Conservation (phyloP, 2,113 vertebrate species). For the Scytalopus superciliaris region DNA sequence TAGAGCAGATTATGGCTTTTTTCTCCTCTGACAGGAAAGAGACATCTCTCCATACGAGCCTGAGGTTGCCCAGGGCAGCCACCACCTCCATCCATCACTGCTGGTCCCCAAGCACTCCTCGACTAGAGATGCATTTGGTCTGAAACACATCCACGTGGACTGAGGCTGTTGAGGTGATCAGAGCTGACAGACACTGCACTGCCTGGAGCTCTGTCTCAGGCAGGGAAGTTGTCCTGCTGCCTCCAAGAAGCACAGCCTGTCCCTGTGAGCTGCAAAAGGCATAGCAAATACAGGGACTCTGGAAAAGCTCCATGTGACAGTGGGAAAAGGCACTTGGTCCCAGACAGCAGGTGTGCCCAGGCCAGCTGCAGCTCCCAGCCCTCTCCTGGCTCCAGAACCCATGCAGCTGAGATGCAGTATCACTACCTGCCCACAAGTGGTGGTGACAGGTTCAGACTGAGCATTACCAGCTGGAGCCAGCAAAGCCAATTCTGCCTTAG, state of each 20-base stretch:
- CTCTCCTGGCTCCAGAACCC: not conserved
- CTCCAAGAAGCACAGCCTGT: not conserved
- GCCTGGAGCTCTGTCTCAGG: not conserved
- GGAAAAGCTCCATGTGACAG: not conserved
- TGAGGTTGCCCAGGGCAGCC: not conserved
- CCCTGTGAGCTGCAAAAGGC: not conserved
- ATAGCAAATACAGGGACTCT: not conserved
- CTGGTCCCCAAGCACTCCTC: not conserved
- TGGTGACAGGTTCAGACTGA: fast-evolving
- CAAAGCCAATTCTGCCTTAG: not conserved
- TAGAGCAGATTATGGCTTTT: not conserved
- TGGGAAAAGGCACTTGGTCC: not conserved
- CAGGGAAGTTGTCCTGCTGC: not conserved
- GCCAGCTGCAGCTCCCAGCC: fast-evolving
- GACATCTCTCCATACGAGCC: not conserved
- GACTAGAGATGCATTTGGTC: not conserved
- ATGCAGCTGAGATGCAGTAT: fast-evolving
- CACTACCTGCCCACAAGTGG: not conserved
- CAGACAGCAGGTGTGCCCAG: not conserved
- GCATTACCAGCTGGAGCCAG: not conserved
- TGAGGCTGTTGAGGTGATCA: not conserved
- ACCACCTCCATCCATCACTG: not conserved
- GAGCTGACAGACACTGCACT: not conserved
- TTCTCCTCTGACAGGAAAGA: not conserved
- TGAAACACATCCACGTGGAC: not conserved